A percentile compares a stretch with the other conserved stretches of the same genome.
Evolutionary conservation across 2,888 invertebrate species (phyloP).

Genomic region (Tyria jacobaeae): DNA sequence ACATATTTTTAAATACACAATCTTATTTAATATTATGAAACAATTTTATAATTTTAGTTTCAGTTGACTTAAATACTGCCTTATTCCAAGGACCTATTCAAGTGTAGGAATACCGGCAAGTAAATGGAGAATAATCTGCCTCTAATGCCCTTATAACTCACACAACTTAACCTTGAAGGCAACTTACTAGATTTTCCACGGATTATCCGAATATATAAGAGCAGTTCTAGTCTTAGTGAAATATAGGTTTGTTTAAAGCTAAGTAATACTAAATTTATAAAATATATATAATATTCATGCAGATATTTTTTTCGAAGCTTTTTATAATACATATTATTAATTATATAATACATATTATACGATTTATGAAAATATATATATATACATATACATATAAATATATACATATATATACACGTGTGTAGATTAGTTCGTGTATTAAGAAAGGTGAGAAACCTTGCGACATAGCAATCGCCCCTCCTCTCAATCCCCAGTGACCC

Average conservation of each 20-base stretch:
- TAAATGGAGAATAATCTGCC: slow-evolving; percentile 28
- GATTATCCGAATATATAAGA: slow-evolving; percentile 29
- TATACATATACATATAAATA: too few relatives aligned
- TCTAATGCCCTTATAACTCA: slow-evolving; percentile 39
- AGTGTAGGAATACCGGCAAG: slow-evolving; percentile 24
- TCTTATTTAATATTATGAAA: neutral
- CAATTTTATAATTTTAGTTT: neutral
- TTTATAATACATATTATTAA: too few relatives aligned
- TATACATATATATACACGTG: too few relatives aligned
- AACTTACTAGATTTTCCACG: slow-evolving; percentile 36
- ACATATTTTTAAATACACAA: too few relatives aligned
- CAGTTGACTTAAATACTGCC: neutral
- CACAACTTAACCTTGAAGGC: slow-evolving; percentile 20
- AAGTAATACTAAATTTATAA: neutral
- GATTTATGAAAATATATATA: too few relatives aligned
- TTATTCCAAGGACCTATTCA: slow-evolving; percentile 22
- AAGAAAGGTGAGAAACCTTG: too few relatives aligned
- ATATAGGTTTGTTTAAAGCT: neutral
- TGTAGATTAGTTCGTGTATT: too few relatives aligned
- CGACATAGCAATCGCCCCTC: too few relatives aligned
- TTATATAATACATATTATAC: too few relatives aligned
- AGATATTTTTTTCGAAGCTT: too few relatives aligned
- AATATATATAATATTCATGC: too few relatives aligned
- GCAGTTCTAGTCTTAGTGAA: neutral
- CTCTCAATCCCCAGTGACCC: too few relatives aligned